These are phyloP conservation scores for Prionailurus bengalensis DNA, from an alignment of 2,113 vertebrate genomes.

Conservation along the genomic window DNA sequence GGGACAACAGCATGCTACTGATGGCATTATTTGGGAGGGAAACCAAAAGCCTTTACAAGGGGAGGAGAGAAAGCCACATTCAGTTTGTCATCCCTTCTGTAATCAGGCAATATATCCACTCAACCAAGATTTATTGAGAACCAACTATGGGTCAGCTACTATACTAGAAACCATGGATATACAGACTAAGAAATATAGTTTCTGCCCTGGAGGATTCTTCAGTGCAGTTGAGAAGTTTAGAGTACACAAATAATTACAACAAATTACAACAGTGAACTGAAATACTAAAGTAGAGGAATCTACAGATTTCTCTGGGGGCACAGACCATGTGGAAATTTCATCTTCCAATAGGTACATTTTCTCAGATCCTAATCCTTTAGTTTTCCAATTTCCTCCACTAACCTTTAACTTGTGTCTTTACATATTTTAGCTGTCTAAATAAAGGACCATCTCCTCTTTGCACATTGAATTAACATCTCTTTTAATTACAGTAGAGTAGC, in stretches of 20 bases:
- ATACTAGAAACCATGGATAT: neutral
- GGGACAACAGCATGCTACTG: too few relatives aligned
- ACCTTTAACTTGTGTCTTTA: neutral
- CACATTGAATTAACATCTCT: neutral
- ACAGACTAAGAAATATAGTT: neutral
- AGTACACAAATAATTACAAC: neutral
- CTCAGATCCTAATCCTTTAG: neutral
- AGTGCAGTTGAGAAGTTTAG: neutral
- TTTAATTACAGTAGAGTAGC: neutral
- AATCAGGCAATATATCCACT: neutral
- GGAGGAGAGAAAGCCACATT: neutral
- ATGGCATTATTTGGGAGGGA: neutral
- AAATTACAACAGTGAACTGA: neutral
- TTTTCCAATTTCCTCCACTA: neutral
- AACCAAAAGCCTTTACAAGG: neutral
- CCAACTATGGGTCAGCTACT: neutral
- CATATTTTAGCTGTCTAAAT: neutral
- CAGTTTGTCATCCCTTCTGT: neutral
- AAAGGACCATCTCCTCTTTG: neutral
- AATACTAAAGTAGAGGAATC: neutral
- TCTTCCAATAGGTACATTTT: neutral
- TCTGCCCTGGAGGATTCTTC: neutral
- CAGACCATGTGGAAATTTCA: neutral
- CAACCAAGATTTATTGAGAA: neutral
- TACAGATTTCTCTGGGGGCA: neutral